A percentile compares a stretch with the other conserved stretches of the same genome.
Conservation (phyloP, 2,888 invertebrate species). For the Clitarchus hookeri region DNA sequence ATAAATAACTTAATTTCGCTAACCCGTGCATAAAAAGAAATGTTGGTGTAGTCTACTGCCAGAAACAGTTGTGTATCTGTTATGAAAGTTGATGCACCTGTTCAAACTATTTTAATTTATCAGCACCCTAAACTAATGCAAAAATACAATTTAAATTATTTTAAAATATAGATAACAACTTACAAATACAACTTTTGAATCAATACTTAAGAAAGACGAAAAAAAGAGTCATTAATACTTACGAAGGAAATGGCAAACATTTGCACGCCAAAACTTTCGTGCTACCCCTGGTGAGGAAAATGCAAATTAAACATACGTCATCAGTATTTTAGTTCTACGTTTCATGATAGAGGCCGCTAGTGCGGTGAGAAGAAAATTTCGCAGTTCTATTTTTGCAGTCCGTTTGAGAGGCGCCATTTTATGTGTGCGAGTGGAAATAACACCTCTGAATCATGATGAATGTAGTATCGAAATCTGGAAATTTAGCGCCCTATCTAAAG, state of each 20-base stretch:
- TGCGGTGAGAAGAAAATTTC: no score
- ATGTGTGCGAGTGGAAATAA: no score
- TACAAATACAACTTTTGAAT: no score
- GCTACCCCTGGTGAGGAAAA: constrained; percentile 33
- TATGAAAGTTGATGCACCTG: constrained; percentile 34
- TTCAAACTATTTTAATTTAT: no score
- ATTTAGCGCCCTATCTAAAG: constrained; percentile 69
- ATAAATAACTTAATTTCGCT: constrained; percentile 50
- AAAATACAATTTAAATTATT: no score
- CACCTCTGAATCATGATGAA: constrained; percentile 60
- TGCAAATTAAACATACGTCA: constrained; percentile 31
- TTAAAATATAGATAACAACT: no score
- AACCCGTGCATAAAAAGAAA: constrained; percentile 51
- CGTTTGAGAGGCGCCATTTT: no score
- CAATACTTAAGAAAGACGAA: no score
- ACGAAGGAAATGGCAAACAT: constrained; percentile 15
- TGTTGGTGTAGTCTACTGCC: constrained; percentile 49
- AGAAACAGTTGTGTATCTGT: constrained; percentile 47
- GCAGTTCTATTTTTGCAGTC: no score
- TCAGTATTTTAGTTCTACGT: not conserved
- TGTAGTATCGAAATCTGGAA: constrained; percentile 68
- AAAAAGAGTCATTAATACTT: constrained; percentile 16
- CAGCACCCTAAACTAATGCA: no score
- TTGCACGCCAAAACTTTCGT: constrained; percentile 32
- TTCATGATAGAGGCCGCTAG: no score